Evolutionary conservation across 2,113 vertebrate species (phyloP).

Genomic region (Scomber colias): DNA sequence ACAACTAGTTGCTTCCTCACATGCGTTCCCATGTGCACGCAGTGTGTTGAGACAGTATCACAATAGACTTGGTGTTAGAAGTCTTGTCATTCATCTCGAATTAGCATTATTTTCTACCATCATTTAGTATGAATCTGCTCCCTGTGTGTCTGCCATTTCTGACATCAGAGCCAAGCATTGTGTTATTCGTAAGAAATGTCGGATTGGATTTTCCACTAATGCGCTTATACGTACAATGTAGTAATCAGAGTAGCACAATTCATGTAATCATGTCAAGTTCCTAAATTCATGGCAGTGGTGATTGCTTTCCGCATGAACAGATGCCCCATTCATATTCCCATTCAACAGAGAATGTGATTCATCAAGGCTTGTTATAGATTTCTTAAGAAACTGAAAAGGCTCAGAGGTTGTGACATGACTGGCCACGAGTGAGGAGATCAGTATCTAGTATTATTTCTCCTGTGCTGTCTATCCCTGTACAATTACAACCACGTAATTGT

Average conservation of each 20-base stretch:
- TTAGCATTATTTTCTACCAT: background rate
- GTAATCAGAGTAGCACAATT: constrained; percentile 10
- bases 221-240: background rate
- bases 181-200: constrained; percentile 1
- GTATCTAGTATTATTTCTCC: too few species aligned
- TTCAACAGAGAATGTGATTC: background rate
- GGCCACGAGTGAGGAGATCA: too few species aligned
- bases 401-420: background rate
- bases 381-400: background rate
- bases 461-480: too few species aligned
- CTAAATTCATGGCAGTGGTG: background rate
- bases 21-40: too few species aligned
- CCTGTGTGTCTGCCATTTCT: background rate
- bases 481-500: too few species aligned
- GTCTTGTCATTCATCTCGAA: background rate
- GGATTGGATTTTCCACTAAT: constrained; percentile 1
- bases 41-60: background rate
- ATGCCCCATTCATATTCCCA: background rate
- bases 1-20: background rate
- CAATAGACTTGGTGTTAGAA: background rate
- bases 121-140: background rate
- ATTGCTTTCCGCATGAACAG: background rate
- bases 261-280: background rate
- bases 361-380: too few species aligned
- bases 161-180: constrained; percentile 3